Conservation (phyloP, 2,113 vertebrate species). For the Platycercus adscitus region DNA sequence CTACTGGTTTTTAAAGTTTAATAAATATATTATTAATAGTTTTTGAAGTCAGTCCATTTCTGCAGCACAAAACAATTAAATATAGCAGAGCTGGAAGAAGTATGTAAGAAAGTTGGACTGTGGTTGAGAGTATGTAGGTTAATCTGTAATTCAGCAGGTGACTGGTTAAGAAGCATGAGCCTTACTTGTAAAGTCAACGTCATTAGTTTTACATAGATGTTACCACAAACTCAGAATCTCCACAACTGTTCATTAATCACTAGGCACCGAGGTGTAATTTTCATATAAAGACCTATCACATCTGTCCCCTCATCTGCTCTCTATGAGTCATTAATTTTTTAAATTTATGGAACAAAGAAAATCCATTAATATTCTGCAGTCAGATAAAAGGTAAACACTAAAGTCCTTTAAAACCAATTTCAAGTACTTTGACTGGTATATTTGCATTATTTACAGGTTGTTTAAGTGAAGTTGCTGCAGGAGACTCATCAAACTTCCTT, state of each 20-base stretch:
- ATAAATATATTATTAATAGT: neutral
- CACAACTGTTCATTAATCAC: conserved; percentile 30
- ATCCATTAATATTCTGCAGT: neutral
- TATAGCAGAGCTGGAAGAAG: neutral
- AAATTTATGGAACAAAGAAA: conserved; percentile 49
- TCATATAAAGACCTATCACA: conserved; percentile 11
- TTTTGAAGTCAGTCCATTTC: neutral
- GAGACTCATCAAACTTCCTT: conserved; percentile 25
- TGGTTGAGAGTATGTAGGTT: neutral
- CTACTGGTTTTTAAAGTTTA: neutral
- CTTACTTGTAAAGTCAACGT: neutral
- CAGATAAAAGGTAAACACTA: neutral
- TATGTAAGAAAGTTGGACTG: neutral
- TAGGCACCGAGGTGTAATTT: neutral
- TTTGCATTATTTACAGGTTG: conserved; percentile 17
- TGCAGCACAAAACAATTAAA: neutral
- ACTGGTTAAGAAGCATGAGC: neutral
- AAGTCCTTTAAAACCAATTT: neutral
- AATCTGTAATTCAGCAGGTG: neutral
- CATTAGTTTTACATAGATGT: neutral
- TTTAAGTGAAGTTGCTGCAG: neutral
- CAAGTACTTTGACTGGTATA: neutral
- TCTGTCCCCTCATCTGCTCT: neutral
- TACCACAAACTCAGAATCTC: neutral
- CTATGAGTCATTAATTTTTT: conserved; percentile 1